Evolutionary conservation across 2,888 invertebrate genomes (phyloP).

Genomic region (Steinernema scapterisci): DNA sequence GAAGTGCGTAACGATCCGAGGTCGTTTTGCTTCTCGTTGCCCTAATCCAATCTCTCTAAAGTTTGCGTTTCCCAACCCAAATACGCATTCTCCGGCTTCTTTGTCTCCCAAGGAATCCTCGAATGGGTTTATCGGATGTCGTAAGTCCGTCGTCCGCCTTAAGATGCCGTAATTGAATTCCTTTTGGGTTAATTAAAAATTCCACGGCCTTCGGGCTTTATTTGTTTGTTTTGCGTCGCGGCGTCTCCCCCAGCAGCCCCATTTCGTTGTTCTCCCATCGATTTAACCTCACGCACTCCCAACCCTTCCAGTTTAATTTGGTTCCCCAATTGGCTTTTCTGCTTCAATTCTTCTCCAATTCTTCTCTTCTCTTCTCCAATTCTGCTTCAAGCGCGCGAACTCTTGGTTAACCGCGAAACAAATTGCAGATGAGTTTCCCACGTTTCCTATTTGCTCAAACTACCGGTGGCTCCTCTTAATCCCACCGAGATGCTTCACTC

Average conservation of each 20-base stretch:
- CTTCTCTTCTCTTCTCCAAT: too few relatives aligned
- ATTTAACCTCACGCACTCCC: background rate
- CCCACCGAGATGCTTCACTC: background rate
- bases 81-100: background rate
- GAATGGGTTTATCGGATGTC: background rate
- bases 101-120: background rate
- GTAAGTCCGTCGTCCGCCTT: background rate
- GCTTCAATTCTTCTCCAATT: too few relatives aligned
- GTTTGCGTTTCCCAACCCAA: background rate
- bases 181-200: slow-evolving; percentile 28
- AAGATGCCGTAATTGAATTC: slow-evolving; percentile 4
- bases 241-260: slow-evolving; percentile 1
- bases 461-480: background rate
- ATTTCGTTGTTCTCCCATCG: slow-evolving; percentile 9
- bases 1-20: background rate
- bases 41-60: too few relatives aligned
- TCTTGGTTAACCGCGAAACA: background rate
- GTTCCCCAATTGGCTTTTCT: background rate
- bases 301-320: background rate
- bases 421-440: background rate
- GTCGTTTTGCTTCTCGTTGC: too few relatives aligned
- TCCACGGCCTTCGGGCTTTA: background rate
- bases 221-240: slow-evolving; percentile 23
- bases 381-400: too few relatives aligned
- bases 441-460: background rate